Base-by-base conservation (phyloP, 2,113 vertebrate species). In the Tachysurus vachellii region DNA sequence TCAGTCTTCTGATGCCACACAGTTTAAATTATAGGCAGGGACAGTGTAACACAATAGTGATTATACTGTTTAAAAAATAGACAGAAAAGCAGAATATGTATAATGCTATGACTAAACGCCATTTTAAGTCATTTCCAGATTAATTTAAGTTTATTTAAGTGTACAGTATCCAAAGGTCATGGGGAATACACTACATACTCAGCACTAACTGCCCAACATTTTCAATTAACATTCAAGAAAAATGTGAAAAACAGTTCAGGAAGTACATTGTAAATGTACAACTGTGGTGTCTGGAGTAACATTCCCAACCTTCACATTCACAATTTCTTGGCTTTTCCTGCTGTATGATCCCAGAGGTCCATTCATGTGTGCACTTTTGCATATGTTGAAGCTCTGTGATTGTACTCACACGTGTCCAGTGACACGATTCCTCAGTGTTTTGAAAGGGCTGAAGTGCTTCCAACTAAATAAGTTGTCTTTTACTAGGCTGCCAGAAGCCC, bases 191-290 rank as follows among this genome's bases (percentile, higher is more conserved):
- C 28, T 64, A 73, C 44, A 56, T 31, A 17, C 80, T 83, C 28
- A 56, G 14, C 17, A 42, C n/a, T 75, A 62, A 56, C 68, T 68
- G n/a, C 7, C 50, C 23, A 14, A 73, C 4, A 28, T 64, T 64
- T 14, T 53, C 23, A 44, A 82, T 77, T 84, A 79, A 36, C 26
- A 13, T 84, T 42, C 64, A 73, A 68, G 64, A 76, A 83, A 90
- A 82, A 82, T 88, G 84, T 90, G 86, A 88, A 89, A 91, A 89
- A 91, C 28, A 85, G 53, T 61, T 88, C 90, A 71, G 82, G 89
- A 90, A 87, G 87, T n/a, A n/a, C n/a, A n/a, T 71, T 61, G 84
- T 88, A 68, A 79, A 75, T 87, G 80, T 76, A 53, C 31, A 80
- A 82, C 79, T n/a, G 53, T 75, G 85, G 85, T 56, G 76, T 90